A percentile compares a stretch with the other conserved stretches of the same genome.
Conservation (phyloP, 2,797 vertebrate species). For the Silurus lanzhouensis region DNA sequence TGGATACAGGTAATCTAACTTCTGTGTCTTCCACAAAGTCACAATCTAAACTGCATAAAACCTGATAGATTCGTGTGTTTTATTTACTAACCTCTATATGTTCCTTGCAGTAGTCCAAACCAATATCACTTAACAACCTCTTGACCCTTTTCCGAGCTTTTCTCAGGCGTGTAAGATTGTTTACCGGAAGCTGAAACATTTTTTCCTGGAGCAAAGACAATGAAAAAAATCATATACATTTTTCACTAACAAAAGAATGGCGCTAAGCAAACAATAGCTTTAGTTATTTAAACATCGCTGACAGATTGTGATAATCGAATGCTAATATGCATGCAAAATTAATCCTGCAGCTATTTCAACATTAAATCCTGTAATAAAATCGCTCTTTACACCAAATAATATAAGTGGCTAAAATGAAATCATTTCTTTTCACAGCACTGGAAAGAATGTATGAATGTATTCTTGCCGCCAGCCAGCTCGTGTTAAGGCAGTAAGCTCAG, state of each 20-base stretch:
- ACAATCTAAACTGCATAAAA: background rate
- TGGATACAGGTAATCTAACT: background rate
- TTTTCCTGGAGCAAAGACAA: constrained; percentile 75
- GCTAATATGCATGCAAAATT: no score
- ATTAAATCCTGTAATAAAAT: background rate
- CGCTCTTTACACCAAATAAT: background rate
- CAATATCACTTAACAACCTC: constrained; percentile 94
- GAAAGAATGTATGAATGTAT: background rate
- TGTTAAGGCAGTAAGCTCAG: constrained; percentile 47
- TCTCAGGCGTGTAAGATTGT: constrained; percentile 96
- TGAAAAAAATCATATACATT: background rate
- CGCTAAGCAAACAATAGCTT: background rate
- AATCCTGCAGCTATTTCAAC: background rate
- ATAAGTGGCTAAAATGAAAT: background rate
- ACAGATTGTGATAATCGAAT: no score
- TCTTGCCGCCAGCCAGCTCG: background rate
- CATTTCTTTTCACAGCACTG: background rate
- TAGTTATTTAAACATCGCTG: background rate
- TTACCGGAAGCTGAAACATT: constrained; percentile 99
- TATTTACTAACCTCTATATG: constrained; percentile 86
- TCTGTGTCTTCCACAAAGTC: background rate
- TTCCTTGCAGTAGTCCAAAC: constrained; percentile 96
- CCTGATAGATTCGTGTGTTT: background rate
- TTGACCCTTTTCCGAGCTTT: constrained; percentile 98
- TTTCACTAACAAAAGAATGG: background rate